These are phyloP conservation scores for Takifugu bimaculatus DNA, from an alignment of 2,113 vertebrate species.

Conservation along the genomic window DNA sequence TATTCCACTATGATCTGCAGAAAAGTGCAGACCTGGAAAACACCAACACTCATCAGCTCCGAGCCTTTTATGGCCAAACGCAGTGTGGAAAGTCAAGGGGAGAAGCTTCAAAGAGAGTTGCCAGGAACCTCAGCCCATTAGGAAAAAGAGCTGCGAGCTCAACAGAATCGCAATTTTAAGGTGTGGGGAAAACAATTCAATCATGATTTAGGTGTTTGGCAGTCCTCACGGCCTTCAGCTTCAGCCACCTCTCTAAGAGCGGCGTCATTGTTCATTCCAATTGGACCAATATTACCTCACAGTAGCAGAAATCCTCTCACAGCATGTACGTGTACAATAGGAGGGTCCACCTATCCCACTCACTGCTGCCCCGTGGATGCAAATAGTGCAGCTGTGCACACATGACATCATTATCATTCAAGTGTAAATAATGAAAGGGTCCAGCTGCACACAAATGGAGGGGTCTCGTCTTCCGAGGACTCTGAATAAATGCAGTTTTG, in stretches of 20 bases:
- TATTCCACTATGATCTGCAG: conserved; percentile 19
- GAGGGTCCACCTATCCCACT: not conserved
- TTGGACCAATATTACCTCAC: conserved; percentile 8
- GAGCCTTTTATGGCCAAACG: not conserved
- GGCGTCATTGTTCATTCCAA: not conserved
- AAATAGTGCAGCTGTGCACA: conserved; percentile 71
- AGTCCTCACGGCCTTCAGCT: conserved; percentile 1
- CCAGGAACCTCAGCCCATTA: conserved; percentile 11
- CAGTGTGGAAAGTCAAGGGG: not conserved
- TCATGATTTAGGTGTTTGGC: not conserved
- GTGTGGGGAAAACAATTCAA: not conserved
- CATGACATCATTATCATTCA: conserved; percentile 70
- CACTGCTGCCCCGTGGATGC: conserved; percentile 41
- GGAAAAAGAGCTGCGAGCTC: conserved; percentile 6
- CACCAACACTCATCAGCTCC: no score
- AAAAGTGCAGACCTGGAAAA: no score
- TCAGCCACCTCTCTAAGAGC: not conserved
- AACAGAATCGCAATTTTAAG: conserved; percentile 27
- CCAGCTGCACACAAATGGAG: conserved; percentile 66
- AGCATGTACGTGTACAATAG: conserved; percentile 29
- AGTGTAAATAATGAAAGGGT: conserved; percentile 72
- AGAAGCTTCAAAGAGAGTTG: conserved; percentile 39
- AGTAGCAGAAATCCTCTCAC: conserved; percentile 4
- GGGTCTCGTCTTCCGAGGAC: conserved; percentile 35
- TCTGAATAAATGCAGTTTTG: conserved; percentile 33